These are phyloP conservation scores for Drosophila kambysellisi DNA, from an alignment of 2,888 invertebrate species.

Conservation along the genomic window DNA sequence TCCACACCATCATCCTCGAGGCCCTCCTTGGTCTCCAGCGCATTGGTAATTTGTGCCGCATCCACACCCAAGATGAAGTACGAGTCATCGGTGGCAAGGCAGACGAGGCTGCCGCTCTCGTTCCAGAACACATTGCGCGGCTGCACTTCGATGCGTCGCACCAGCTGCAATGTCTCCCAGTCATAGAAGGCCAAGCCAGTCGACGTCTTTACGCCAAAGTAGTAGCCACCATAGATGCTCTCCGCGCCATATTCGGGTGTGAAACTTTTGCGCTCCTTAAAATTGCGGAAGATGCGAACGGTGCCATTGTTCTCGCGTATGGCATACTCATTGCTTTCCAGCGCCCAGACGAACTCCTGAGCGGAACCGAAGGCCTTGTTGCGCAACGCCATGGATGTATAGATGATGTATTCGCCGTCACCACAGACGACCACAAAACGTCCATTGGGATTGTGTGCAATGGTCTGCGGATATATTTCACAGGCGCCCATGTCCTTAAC, in stretches of 20 bases:
- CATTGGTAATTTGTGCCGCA: conserved; percentile 91
- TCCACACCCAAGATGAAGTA: conserved; percentile 97
- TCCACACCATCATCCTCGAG: conserved; percentile 97
- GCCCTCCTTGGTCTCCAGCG: conserved; percentile 91
- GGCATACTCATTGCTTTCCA: conserved; percentile 97
- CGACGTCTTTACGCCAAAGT: conserved; percentile 96
- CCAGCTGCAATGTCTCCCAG: conserved; percentile 96
- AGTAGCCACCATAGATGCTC: conserved; percentile 96
- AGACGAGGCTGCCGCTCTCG: conserved; percentile 96
- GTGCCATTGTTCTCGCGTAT: conserved; percentile 95
- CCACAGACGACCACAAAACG: conserved; percentile 97
- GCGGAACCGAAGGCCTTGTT: conserved; percentile 99
- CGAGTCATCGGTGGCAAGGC: conserved; percentile 97
- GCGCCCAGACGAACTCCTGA: conserved; percentile 99
- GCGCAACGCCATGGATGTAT: conserved; percentile 99
- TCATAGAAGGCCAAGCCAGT: conserved; percentile 98
- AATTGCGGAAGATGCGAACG: conserved; percentile 98
- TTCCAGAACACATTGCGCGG: conserved; percentile 98
- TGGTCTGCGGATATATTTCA: conserved; percentile 99
- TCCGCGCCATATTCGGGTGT: conserved; percentile 99
- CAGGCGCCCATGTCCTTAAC: conserved; percentile 99
- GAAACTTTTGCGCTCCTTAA: conserved; percentile 98
- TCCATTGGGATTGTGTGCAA: conserved; percentile 99
- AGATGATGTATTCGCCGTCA: conserved; percentile 99
- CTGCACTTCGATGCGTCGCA: conserved; percentile 98